Evolutionary conservation across 1,140 invertebrate species (phyloP).

Genomic region (Saccostrea glomerata): DNA sequence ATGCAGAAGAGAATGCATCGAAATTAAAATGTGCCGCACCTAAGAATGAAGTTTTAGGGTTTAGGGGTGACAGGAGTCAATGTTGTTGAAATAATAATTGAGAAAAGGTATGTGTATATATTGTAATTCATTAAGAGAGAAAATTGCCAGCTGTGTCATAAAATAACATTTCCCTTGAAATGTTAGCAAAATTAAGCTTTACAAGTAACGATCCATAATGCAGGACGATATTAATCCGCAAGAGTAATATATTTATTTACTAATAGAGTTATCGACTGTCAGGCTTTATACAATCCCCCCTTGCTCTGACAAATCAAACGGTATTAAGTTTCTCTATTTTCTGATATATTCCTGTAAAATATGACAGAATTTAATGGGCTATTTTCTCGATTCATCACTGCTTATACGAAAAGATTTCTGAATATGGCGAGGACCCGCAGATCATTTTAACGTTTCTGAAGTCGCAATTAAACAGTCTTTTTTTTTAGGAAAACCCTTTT

Average conservation of each 20-base stretch:
- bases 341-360: slow-evolving; percentile 1
- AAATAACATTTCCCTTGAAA: neutral
- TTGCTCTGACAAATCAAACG: slow-evolving; percentile 5
- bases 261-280: slow-evolving; percentile 34
- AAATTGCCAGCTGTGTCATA: neutral
- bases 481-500: too few species aligned
- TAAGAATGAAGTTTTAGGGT: too few species aligned
- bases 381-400: slow-evolving; percentile 29
- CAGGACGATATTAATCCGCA: slow-evolving; percentile 20
- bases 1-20: too few species aligned
- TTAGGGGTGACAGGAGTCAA: too few species aligned
- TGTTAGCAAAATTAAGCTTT: neutral
- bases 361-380: slow-evolving; percentile 31
- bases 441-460: slow-evolving; percentile 18
- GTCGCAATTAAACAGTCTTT: too few species aligned
- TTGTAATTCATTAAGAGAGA: neutral
- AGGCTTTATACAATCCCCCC: neutral
- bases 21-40: too few species aligned
- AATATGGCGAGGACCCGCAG: slow-evolving; percentile 6
- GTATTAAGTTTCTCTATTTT: slow-evolving; percentile 3
- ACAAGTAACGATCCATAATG: neutral
- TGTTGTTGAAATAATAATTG: too few species aligned
- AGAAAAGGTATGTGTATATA: too few species aligned
- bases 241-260: neutral
- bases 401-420: slow-evolving; percentile 22